Percentiles rank a stretch among this genome's conserved stretches.
Evolutionary conservation across 2,797 vertebrate species (phyloP).

Genomic region (Brotula barbata): DNA sequence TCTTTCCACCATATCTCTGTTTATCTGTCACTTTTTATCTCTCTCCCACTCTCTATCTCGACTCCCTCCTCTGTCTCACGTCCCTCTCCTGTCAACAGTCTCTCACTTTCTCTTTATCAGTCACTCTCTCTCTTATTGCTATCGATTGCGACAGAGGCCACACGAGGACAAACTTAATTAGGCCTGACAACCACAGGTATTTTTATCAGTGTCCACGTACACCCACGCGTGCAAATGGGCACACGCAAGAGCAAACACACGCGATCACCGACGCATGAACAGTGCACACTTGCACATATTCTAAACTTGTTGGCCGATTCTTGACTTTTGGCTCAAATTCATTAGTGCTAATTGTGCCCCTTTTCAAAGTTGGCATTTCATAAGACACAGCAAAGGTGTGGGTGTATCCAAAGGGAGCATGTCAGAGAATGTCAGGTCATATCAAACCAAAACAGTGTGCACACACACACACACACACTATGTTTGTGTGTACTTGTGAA

Average conservation of each 20-base stretch:
- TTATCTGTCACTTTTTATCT: conserved; percentile 42
- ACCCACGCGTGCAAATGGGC: conserved; percentile 10
- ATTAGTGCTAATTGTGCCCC: conserved; percentile 32
- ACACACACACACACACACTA: conserved; percentile 1
- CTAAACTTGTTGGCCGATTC: conserved; percentile 20
- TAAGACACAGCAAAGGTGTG: neutral
- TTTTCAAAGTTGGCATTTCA: conserved; percentile 48
- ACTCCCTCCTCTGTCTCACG: conserved; percentile 42
- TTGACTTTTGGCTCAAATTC: conserved; percentile 25
- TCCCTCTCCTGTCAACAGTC: conserved; percentile 45
- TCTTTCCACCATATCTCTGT: conserved; percentile 42
- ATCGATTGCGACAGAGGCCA: conserved; percentile 57
- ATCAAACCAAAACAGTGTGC: conserved; percentile 17
- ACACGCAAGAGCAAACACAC: neutral
- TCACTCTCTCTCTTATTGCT: conserved; percentile 54
- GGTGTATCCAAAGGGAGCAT: conserved; percentile 14
- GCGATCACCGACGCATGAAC: neutral
- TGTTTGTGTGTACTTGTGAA: neutral
- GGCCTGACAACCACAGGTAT: conserved; percentile 67
- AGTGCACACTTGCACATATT: neutral
- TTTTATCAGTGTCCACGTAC: conserved; percentile 51
- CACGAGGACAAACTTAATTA: conserved; percentile 67
- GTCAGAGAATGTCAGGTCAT: conserved; percentile 44
- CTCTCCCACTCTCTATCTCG: conserved; percentile 30
- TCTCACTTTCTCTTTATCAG: conserved; percentile 60